Evolutionary conservation across 2,113 vertebrate genomes (phyloP), one percentile per base, ranked within the genome.

Genomic region (Connochaetes taurinus): DNA sequence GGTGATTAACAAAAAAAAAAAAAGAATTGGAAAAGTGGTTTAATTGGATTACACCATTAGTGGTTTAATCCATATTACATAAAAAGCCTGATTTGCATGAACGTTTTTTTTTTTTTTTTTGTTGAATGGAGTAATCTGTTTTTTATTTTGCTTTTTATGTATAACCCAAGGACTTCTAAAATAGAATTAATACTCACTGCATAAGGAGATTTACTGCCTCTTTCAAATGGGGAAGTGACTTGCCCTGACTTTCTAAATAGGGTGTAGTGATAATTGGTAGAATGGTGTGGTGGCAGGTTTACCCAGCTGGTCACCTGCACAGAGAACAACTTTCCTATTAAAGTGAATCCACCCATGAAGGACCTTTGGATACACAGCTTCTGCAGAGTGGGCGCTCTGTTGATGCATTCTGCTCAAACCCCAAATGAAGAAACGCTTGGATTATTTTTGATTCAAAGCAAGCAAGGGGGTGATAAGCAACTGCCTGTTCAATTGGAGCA

Each of bases 361-460:
- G 93, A 92, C 86, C 91, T 97, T 93, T 96, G 95, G 95, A 96
- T 91, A 82, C 21, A 47, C 36, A 53, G 76, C 50, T 91, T 93
- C 86, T 50, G 62, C 60, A 88, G 96, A 87, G 55, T 71, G 85
- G 55, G 55, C 19, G 60, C 67, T 97, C 33, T 88, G 91, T 71
- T 74, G 76, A 95, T 78, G 71, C 50, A 80, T 97, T 91, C 86
- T 95, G 40, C 71, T 95, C 60, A 94, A 64, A 64, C 91, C 83
- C 67, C 91, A 94, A 64, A 95, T 90, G 60, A 96, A 97, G 93
- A 93, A 96, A 94, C 31, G 23, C 93, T 95, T 96, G 96, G n/a
- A 40, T 97, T 97, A 74, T 64, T 98, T 97, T 97, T 97, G 76
- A 97, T 97, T 97, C 91, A 95, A 96, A 97, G 96, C 91, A 97